A percentile compares a stretch with the other conserved stretches of the same genome.
Conservation (phyloP, 2,797 vertebrate species). For the Parauchenoglanis punctatus region DNA sequence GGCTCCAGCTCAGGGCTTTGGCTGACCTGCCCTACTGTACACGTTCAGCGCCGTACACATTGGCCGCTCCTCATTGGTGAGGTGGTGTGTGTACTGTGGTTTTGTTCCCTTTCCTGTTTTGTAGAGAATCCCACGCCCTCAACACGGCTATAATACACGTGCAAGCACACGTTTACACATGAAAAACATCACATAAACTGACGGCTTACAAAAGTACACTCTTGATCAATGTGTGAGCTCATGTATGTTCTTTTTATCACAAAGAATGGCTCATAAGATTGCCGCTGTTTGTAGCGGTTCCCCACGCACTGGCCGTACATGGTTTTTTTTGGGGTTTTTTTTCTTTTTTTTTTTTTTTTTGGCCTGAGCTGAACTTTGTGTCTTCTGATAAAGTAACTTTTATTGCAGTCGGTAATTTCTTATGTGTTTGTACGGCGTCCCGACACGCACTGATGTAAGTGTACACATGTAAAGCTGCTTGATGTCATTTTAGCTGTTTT, state of each 20-base stretch:
- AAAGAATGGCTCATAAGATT: background rate
- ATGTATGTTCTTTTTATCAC: background rate
- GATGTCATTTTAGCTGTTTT: background rate
- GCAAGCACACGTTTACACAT: background rate
- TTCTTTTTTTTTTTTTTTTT: background rate
- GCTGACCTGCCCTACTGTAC: conserved; percentile 9
- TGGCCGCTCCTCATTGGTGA: conserved; percentile 43
- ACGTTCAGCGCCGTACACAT: background rate
- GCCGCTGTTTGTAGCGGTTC: background rate
- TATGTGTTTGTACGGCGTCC: background rate
- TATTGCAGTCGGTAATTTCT: conserved; percentile 30
- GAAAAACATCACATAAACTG: background rate
- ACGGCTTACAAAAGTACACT: background rate
- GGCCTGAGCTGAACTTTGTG: conserved; percentile 44
- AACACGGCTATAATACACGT: too few relatives aligned
- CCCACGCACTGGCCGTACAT: background rate
- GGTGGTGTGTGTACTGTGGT: background rate
- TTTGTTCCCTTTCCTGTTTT: conserved; percentile 19
- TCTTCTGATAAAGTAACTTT: conserved; percentile 41
- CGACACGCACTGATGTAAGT: background rate
- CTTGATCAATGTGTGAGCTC: too few relatives aligned
- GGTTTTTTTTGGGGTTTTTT: background rate
- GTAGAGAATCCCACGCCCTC: conserved; percentile 19
- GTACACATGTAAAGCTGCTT: background rate
- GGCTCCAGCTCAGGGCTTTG: conserved; percentile 13